Conservation (phyloP, 2,888 invertebrate species). For the Drosophila leonis region DNA sequence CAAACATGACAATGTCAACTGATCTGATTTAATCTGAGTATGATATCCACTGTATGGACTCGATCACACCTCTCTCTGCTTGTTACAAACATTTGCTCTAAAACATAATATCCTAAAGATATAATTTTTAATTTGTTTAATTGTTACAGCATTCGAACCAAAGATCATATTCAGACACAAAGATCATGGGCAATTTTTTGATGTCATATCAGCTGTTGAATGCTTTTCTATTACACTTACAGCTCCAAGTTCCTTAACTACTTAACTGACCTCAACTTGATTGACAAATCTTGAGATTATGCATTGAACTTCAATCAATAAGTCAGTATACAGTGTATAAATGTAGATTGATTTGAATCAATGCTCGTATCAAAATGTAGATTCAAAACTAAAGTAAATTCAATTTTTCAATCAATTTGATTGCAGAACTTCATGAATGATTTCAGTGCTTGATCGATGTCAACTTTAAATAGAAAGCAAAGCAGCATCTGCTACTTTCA, state of each 20-base stretch:
- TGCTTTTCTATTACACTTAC: too few relatives aligned
- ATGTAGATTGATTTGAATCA: too few relatives aligned
- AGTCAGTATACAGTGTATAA: too few relatives aligned
- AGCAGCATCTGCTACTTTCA: conserved; percentile 21
- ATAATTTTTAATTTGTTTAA: too few relatives aligned
- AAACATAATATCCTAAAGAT: neutral
- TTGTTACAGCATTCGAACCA: too few relatives aligned
- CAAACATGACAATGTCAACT: neutral
- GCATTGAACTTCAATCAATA: too few relatives aligned
- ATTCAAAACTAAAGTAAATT: neutral
- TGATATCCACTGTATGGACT: neutral
- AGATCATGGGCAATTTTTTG: too few relatives aligned
- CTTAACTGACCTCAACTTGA: too few relatives aligned
- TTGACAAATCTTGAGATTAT: neutral
- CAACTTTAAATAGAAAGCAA: conserved; percentile 15
- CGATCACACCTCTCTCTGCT: neutral
- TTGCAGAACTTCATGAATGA: neutral
- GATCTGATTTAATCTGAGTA: neutral
- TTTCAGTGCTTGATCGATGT: neutral
- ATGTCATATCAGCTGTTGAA: too few relatives aligned
- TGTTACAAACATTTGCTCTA: neutral
- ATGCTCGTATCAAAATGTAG: neutral
- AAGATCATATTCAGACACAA: too few relatives aligned
- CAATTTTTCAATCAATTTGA: neutral
- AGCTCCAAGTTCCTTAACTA: too few relatives aligned